Percentiles rank a stretch among this genome's conserved stretches.
phyloP scores from a whole-genome alignment of 2,113 vertebrate species.

The Synodontis membranacea region DNA sequence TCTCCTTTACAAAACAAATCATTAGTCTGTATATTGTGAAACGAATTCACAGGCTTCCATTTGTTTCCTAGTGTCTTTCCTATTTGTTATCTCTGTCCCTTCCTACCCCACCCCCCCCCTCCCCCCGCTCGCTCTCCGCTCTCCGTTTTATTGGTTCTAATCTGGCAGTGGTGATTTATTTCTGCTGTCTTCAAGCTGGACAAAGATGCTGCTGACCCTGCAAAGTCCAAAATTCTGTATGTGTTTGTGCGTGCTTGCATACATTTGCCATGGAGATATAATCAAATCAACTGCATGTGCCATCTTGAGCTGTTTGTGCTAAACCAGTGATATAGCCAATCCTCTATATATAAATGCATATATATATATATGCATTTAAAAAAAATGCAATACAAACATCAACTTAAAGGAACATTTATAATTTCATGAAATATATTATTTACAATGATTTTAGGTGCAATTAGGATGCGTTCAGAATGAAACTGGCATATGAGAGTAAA shows the following conservation, averaged over 20 bases:
- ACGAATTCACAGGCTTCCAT: conserved; percentile 40
- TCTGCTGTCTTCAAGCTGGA: conserved; percentile 50
- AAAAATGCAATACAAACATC: too few species aligned
- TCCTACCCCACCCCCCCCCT: background rate
- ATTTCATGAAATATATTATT: too few species aligned
- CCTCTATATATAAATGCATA: too few species aligned
- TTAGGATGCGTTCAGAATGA: background rate
- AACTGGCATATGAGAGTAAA: background rate
- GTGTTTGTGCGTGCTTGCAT: conserved; percentile 32
- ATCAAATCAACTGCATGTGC: background rate
- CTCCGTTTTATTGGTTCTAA: conserved; percentile 51
- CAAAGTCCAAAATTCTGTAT: conserved; percentile 29
- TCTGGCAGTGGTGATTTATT: conserved; percentile 56
- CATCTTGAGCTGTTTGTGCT: background rate
- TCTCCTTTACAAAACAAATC: conserved; percentile 33
- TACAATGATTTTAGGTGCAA: background rate
- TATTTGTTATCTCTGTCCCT: conserved; percentile 49
- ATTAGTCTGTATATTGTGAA: conserved; percentile 50
- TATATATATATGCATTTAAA: too few species aligned
- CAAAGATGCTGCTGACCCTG: conserved; percentile 50
- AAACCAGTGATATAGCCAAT: background rate
- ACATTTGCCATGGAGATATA: background rate
- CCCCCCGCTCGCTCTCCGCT: conserved; percentile 17
- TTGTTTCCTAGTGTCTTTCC: conserved; percentile 45
- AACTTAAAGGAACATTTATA: too few species aligned